A percentile compares a stretch with the other conserved stretches of the same genome.
Evolutionary conservation across 2,888 invertebrate species (phyloP).

Genomic region (Noctua comes): DNA sequence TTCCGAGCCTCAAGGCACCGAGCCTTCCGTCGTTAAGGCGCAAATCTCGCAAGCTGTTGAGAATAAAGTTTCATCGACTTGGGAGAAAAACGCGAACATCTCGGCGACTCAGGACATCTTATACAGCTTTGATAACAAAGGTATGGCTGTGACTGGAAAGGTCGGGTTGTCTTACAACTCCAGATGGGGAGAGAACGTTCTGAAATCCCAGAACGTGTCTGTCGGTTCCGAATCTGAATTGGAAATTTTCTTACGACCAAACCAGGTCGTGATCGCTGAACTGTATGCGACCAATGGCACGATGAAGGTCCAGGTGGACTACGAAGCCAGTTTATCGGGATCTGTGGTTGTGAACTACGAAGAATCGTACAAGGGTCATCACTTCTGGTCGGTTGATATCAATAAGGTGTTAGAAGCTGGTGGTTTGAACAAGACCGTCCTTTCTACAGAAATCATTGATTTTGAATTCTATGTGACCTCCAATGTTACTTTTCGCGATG

Average conservation of each 20-base stretch:
- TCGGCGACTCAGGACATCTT: constrained; percentile 27
- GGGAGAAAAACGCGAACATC: constrained; percentile 33
- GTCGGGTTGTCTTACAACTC: constrained; percentile 40
- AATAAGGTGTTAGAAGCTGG: constrained; percentile 63
- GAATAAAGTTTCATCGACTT: constrained; percentile 46
- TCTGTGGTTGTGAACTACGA: constrained; percentile 68
- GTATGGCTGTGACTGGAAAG: constrained; percentile 44
- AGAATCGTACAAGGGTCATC: constrained; percentile 67
- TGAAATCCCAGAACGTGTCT: constrained; percentile 33
- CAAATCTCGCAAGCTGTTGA: constrained; percentile 39
- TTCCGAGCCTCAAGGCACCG: background rate
- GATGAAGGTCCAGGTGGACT: constrained; percentile 71
- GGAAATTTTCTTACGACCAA: constrained; percentile 65
- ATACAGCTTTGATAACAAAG: constrained; percentile 49
- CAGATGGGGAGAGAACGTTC: constrained; percentile 49
- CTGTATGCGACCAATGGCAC: constrained; percentile 66
- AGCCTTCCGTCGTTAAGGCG: constrained; percentile 6
- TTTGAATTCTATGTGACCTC: constrained; percentile 69
- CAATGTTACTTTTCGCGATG: constrained; percentile 46
- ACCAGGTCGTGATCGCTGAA: constrained; percentile 66
- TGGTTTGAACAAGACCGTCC: constrained; percentile 48
- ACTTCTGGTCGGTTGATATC: constrained; percentile 74
- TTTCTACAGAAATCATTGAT: constrained; percentile 67
- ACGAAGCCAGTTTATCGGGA: constrained; percentile 70
- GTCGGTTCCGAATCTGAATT: constrained; percentile 49